Percentiles rank a stretch among this genome's conserved stretches.
These are phyloP conservation scores for Steromphala cineraria DNA, from an alignment of 2,888 invertebrate genomes.

Conservation along the genomic window DNA sequence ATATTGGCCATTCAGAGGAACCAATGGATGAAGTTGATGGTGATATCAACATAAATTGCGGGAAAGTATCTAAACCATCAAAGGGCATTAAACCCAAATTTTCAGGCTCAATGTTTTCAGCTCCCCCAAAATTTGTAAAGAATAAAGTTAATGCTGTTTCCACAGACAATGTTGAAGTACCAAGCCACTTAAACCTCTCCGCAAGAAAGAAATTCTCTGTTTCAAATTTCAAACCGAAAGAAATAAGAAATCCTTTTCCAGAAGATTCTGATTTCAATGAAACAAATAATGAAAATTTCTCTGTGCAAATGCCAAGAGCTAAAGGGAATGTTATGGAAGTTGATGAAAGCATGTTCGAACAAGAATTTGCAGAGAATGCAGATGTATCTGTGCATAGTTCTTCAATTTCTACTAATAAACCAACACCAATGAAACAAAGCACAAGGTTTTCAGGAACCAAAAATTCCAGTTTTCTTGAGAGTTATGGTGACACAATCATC, in stretches of 20 bases:
- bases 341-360: constrained; percentile 13
- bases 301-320: neutral
- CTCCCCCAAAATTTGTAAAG: neutral
- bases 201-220: neutral
- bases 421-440: neutral
- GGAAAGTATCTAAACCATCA: too few relatives aligned
- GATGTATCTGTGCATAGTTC: neutral
- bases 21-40: neutral
- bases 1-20: neutral
- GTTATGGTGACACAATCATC: neutral
- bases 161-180: neutral
- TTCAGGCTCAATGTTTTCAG: neutral
- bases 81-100: neutral
- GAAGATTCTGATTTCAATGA: neutral
- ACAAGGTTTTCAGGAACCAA: neutral
- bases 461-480: neutral
- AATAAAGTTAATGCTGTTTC: neutral
- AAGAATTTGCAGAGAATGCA: neutral
- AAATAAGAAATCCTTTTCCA: neutral
- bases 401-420: neutral
- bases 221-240: neutral
- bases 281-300: neutral
- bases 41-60: neutral
- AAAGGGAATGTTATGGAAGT: neutral
- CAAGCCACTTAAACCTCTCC: neutral